Conservation (phyloP, 1,140 invertebrate species). For the Centruroides vittatus region DNA sequence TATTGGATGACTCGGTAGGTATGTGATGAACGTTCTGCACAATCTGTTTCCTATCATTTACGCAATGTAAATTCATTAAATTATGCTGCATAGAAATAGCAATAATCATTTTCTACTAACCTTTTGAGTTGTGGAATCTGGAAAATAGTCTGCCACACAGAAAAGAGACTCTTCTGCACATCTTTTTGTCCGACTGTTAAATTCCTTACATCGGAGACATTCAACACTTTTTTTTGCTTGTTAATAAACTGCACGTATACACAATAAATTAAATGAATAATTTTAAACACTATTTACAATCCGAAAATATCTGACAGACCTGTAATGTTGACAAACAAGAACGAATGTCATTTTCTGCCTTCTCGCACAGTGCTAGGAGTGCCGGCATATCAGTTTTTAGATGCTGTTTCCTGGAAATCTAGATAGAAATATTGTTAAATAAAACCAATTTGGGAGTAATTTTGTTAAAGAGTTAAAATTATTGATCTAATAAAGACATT, state of each 20-base stretch:
- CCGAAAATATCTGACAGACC: conserved; percentile 18
- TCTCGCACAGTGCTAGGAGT: conserved; percentile 58
- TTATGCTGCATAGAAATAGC: too few relatives aligned
- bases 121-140: conserved; percentile 30
- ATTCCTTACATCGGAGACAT: conserved; percentile 47
- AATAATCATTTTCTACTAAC: too few relatives aligned
- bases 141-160: conserved; percentile 71
- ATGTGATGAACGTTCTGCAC: too few relatives aligned
- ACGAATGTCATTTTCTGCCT: conserved; percentile 69
- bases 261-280: too few relatives aligned
- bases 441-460: conserved; percentile 22
- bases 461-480: too few relatives aligned
- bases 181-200: conserved; percentile 70
- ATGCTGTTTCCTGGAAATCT: conserved; percentile 50
- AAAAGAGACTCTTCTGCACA: conserved; percentile 65
- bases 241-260: conserved; percentile 40
- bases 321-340: conserved; percentile 74
- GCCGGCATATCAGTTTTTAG: conserved; percentile 54
- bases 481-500: too few relatives aligned
- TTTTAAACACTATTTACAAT: too few relatives aligned
- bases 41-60: not conserved
- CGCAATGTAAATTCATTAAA: too few relatives aligned
- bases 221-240: conserved; percentile 36
- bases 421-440: conserved; percentile 29
- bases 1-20: too few relatives aligned